These are phyloP conservation scores for Phallusia fumigata DNA, from an alignment of 23 tunicate species.

Conservation along the genomic window DNA sequence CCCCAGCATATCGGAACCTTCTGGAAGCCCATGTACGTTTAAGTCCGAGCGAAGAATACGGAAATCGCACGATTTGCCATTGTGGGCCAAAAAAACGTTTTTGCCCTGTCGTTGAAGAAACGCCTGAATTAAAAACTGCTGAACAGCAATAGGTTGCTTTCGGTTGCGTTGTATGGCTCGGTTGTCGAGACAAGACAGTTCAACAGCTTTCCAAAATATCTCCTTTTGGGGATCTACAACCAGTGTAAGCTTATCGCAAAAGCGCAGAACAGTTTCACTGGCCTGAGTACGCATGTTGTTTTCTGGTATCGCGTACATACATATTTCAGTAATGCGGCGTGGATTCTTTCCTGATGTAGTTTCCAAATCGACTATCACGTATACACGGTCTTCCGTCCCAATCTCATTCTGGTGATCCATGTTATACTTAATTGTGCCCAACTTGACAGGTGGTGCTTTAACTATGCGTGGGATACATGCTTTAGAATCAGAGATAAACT, in stretches of 20 bases:
- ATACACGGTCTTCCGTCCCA: not conserved
- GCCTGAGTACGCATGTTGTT: not conserved
- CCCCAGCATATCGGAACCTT: too few species aligned
- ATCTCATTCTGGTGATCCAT: not conserved
- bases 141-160: not conserved
- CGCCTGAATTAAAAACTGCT: not conserved
- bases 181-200: not conserved
- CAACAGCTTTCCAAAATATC: not conserved
- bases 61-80: not conserved
- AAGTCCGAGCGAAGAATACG: not conserved
- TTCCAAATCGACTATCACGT: not conserved
- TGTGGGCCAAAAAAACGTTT: not conserved
- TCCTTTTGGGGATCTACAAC: not conserved
- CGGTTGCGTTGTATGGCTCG: not conserved
- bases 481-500: not conserved
- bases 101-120: not conserved
- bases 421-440: not conserved
- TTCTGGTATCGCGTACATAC: not conserved
- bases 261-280: not conserved
- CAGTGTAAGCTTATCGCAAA: not conserved
- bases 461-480: not conserved
- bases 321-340: not conserved
- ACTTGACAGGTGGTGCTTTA: too few species aligned
- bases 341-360: not conserved
- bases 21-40: not conserved